Conservation (phyloP, 2,797 vertebrate species). For the Acipenser oxyrinchus region DNA sequence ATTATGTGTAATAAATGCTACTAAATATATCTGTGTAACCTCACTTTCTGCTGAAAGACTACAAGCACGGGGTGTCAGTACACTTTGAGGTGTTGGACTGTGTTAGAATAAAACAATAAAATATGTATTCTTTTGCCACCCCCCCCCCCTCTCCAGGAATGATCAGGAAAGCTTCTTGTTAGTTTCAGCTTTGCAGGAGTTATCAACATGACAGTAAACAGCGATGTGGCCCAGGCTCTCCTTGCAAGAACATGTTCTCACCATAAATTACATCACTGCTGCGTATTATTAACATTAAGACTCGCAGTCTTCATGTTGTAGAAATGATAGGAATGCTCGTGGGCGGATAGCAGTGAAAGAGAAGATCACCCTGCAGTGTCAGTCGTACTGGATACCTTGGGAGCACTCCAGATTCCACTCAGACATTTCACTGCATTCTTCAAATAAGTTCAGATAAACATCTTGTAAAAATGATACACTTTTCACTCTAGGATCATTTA, state of each 20-base stretch:
- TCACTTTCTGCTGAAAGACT: too few relatives aligned
- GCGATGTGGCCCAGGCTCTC: background rate
- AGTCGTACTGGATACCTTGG: slow-evolving; percentile 22
- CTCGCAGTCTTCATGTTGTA: slow-evolving; percentile 9
- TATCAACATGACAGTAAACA: background rate
- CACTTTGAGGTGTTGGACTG: too few relatives aligned
- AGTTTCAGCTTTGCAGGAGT: too few relatives aligned
- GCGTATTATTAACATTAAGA: slow-evolving; percentile 4
- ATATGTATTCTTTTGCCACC: too few relatives aligned
- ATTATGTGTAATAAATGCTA: too few relatives aligned
- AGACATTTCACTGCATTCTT: slow-evolving; percentile 48
- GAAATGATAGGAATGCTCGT: slow-evolving; percentile 28
- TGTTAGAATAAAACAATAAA: too few relatives aligned
- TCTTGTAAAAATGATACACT: slow-evolving; percentile 33
- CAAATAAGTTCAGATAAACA: slow-evolving; percentile 34
- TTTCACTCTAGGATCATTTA: slow-evolving; percentile 33
- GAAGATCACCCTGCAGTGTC: slow-evolving; percentile 24
- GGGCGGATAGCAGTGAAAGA: slow-evolving; percentile 29
- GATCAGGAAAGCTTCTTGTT: too few relatives aligned
- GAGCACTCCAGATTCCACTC: slow-evolving; percentile 38
- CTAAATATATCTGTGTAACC: too few relatives aligned
- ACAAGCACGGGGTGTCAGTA: too few relatives aligned
- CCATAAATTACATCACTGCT: slow-evolving; percentile 21
- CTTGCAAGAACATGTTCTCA: slow-evolving; percentile 11
- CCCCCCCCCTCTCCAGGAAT: too few relatives aligned